phyloP scores from a whole-genome alignment of 2,797 vertebrate species.

The Falco rusticolus region DNA sequence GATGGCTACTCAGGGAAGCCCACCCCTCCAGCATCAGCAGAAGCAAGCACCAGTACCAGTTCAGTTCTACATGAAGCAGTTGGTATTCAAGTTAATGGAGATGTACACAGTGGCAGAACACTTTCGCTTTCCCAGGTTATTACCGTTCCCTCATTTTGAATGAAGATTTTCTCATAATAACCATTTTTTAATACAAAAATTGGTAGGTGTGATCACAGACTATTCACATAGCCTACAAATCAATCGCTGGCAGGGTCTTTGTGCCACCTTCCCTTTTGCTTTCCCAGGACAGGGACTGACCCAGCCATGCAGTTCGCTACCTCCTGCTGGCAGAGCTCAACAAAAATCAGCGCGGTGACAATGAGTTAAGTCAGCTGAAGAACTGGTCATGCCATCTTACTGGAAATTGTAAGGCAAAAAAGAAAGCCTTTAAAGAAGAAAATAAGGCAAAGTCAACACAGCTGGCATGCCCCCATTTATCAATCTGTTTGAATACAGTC shows the following conservation, averaged over 20 bases:
- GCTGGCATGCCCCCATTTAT: neutral
- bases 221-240: neutral
- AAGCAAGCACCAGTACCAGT: neutral
- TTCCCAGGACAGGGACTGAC: neutral
- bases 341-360: neutral
- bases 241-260: neutral
- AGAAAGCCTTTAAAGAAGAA: neutral
- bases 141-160: neutral
- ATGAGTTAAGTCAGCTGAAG: neutral
- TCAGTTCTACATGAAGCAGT: neutral
- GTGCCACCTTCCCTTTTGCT: neutral
- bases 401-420: neutral
- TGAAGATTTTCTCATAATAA: neutral
- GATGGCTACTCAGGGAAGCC: neutral
- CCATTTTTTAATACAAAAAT: neutral
- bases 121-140: neutral
- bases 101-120: neutral
- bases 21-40: neutral
- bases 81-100: neutral
- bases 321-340: neutral
- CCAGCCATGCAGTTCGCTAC: neutral
- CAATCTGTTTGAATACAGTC: neutral
- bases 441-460: neutral
- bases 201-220: neutral
- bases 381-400: rapidly evolving